Base-by-base conservation (phyloP, 2,797 vertebrate genomes). In the Zenarchopterus dispar region DNA sequence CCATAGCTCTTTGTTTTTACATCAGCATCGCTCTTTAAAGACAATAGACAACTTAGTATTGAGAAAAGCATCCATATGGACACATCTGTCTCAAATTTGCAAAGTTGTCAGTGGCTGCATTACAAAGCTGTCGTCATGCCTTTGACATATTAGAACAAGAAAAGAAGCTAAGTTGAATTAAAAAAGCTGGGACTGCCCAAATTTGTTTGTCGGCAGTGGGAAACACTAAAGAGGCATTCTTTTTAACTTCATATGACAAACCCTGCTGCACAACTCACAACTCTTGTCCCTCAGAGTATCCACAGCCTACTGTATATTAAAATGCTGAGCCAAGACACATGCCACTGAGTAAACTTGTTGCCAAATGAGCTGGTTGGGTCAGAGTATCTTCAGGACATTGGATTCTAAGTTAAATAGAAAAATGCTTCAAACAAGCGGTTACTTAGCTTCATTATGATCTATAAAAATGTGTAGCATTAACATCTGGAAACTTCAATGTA, bases 231-330 rank as follows among this genome's bases (percentile, higher is more conserved):
- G 65, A 62, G 19, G 58, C 45, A 66, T 67, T 62, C 70, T 58
- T 61, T 88, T 79, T 67, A 76, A 67, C 86, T 87, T 83, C 72
- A 85, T 73, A 79, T 84, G 78, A 87, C 77, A 79, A 70, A 81
- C 70, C 36, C 70, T 70, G 57, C 75, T 65, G 61, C 39, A 73
- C 72, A 74, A 51, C 74, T 76, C 78, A 49, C 46, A 72, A 73
- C 74, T 64, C 47, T 54, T 61, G 64, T 72, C 44, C 22, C 63
- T 74, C 60, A 13, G 59, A 58, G 54, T 59, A 70, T 64, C 74
- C 65, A 33, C 23, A 1, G 23, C 28, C 41, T 50, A 61, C 72
- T 68, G 65, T 67, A 67, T 28, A 56, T 73, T 67, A 64, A 63
- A 67, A 67, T 46, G 62, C 70, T 16, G 36, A 15, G 36, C 36